Base-by-base conservation (phyloP, 2,888 invertebrate genomes). In the Eupithecia tripunctaria region DNA sequence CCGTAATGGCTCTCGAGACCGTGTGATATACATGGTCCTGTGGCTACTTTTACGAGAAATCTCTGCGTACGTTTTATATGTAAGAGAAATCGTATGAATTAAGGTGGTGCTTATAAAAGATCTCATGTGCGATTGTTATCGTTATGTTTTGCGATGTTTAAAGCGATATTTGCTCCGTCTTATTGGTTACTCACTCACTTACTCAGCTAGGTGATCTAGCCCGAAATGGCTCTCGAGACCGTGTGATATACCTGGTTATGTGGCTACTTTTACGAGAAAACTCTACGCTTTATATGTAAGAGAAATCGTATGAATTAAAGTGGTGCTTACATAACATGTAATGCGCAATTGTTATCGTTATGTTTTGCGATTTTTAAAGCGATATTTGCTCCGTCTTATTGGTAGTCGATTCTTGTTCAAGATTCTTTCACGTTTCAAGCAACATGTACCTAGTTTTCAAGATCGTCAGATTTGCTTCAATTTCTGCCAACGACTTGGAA, bases 121-220 rank as follows among this genome's bases (percentile, higher is more conserved):
- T n/a, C n/a, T n/a, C n/a, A n/a, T n/a, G n/a, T n/a, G n/a, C n/a
- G n/a, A n/a, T n/a, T n/a, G n/a, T n/a, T n/a, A n/a, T n/a, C n/a
- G n/a, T n/a, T n/a, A n/a, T n/a, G n/a, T n/a, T n/a, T n/a, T n/a
- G n/a, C n/a, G n/a, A n/a, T n/a, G n/a, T n/a, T n/a, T n/a, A n/a
- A n/a, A n/a, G n/a, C n/a, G n/a, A n/a, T n/a, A n/a, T n/a, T n/a
- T n/a, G n/a, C n/a, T n/a, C n/a, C n/a, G n/a, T n/a, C n/a, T n/a
- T n/a, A n/a, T n/a, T n/a, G n/a, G n/a, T n/a, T n/a, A n/a, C n/a
- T n/a, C n/a, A n/a, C n/a, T n/a, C n/a, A n/a, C n/a, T n/a, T n/a
- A 78, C 83, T 84, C 79, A 79, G 80, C 81, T 76, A 70, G 72
- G 72, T 72, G 72, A 76, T 76, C 79, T 75, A 72, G 62, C 70